Evolutionary conservation across 2,113 vertebrate genomes (phyloP), one percentile per base, ranked within the genome.

Genomic region (Phalacrocorax aristotelis): DNA sequence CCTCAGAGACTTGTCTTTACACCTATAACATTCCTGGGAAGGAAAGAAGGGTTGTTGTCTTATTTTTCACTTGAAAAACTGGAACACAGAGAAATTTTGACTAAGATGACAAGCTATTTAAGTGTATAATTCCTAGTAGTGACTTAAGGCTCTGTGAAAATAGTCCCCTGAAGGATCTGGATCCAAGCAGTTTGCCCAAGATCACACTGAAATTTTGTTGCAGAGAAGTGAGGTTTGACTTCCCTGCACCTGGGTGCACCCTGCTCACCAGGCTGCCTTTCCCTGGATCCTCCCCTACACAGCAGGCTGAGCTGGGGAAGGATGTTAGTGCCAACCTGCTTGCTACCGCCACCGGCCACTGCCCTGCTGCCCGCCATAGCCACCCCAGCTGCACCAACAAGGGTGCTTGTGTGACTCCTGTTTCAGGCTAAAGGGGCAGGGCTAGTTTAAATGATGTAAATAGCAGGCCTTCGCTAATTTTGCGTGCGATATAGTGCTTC

Each of bases 211-310:
- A 49, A 38, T 49, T 32, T 15, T 36, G 30, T 32, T 57, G 55
- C 21, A 32, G 79, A 75, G 49, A 9, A 36, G 6, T 30, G 51
- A 77, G 55, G 72, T 15, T 61, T 93, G 61, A 32, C 42, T 86
- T 72, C 16, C n/a, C 66, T 68, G 5, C 7, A 6, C 7, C 1
- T 0, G 2, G 27, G 10, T 32, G 34, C 15, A 6, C 26, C 49
- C 58, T 26, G 65, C 9, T 38, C 16, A 4, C 8, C 13, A 40
- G 42, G n/a, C 34, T 7, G 2, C 38, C 18, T 60, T 81, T 61
- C 22, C 66, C 46, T 44, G 32, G 54, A 8, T 14, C 1, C 13
- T 34, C 76, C 23, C 1, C 36, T 12, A 9, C 65, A 10, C 23
- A 15, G 38, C 36, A 38, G 60, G 20, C 69, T 70, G 69, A 27